A percentile compares a stretch with the other conserved stretches of the same genome.
These are phyloP conservation scores for Thamnaconus septentrionalis DNA, from an alignment of 2,113 vertebrate species.

Conservation along the genomic window DNA sequence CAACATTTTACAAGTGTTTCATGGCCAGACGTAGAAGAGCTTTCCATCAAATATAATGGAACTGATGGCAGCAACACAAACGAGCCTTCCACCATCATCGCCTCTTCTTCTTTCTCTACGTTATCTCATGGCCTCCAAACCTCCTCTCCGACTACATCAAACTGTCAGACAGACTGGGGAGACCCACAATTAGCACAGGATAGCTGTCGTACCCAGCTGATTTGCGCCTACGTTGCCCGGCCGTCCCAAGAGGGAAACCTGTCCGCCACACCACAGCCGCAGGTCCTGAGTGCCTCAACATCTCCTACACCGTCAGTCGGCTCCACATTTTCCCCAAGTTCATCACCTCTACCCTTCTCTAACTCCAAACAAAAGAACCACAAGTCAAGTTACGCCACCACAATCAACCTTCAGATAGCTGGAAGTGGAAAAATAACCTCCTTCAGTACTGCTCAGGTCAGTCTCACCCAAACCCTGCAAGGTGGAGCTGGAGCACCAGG, in stretches of 20 bases:
- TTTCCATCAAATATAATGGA: constrained; percentile 62
- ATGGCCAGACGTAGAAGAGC: constrained; percentile 71
- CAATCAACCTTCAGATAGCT: constrained; percentile 87
- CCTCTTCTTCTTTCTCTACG: constrained; percentile 10
- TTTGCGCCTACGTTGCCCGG: constrained; percentile 68
- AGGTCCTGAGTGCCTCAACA: constrained; percentile 4
- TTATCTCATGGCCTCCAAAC: constrained; percentile 2
- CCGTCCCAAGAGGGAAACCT: constrained; percentile 18
- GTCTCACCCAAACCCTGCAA: constrained; percentile 82
- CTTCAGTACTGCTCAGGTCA: constrained; percentile 87
- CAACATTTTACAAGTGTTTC: constrained; percentile 70
- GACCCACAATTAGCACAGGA: constrained; percentile 47
- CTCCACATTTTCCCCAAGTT: neutral
- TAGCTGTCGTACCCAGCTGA: constrained; percentile 65
- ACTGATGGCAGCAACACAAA: constrained; percentile 24
- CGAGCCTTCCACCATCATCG: neutral
- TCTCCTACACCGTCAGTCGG: neutral
- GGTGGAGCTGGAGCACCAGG: constrained; percentile 25
- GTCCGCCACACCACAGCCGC: constrained; percentile 10
- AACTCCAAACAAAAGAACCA: constrained; percentile 45
- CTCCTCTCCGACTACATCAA: constrained; percentile 17
- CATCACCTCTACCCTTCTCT: constrained; percentile 9
- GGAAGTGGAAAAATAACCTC: constrained; percentile 83
- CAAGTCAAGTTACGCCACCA: constrained; percentile 87
- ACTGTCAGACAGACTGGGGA: constrained; percentile 28